Base-by-base conservation (phyloP, 2,797 vertebrate genomes). In the Phalloptychus januarius region DNA sequence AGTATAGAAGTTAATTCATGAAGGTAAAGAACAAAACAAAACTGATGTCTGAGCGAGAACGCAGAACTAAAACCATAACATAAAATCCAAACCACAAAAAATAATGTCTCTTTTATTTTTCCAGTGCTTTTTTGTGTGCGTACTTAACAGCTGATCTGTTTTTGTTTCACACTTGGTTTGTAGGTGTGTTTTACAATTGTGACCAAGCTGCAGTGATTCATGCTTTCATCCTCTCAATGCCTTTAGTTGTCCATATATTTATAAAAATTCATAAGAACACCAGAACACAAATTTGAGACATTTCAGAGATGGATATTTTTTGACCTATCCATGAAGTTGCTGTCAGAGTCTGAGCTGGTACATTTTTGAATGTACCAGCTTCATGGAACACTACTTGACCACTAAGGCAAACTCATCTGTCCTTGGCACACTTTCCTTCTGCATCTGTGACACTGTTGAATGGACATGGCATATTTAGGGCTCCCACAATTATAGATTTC, bases 351-450 rank as follows among this genome's bases (percentile, higher is more conserved):
- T 76, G 33, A n/a, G 65, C 70, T 76, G n/a, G n/a, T 54, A 72
- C 56, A 13, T 1, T 79, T 83, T 73, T 15, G 20, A 54, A 7
- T 46, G 56, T 72, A 84, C 79, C 83, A 83, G 77, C 69, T 79
- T 11, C 18, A 77, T 44, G 84, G 77, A 75, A 78, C 20, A 0
- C 40, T 58, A 80, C 54, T 65, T 76, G 80, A 78, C 77, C 88
- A 83, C 85, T 69, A 79, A 72, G 82, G 84, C 77, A 79, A 74
- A 83, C 75, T 78, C 85, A 85, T 72, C 79, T 79, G 90, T 89
- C 88, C 89, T 93, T 92, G 89, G 90, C 89, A 85, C 69, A 88
- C 85, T 87, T 89, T 91, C 79, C 79, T 78, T 36, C 58, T 54
- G 58, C 73, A 71, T 84, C 65, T 82, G 81, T 76, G 82, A 81